phyloP scores from a whole-genome alignment of 2,113 vertebrate genomes.

The Vombatus ursinus region DNA sequence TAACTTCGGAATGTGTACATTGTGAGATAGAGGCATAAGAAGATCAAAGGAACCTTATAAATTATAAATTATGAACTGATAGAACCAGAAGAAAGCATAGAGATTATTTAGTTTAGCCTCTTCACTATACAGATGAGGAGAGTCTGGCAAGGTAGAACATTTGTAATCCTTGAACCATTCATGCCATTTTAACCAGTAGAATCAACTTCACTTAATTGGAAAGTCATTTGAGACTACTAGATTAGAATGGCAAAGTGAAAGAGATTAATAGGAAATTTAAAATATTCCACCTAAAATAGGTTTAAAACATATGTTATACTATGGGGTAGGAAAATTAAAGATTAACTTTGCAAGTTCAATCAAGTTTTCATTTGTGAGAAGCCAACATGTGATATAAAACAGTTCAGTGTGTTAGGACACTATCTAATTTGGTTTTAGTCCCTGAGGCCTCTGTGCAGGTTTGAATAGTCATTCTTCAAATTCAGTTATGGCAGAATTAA shows the following conservation, averaged over 20 bases:
- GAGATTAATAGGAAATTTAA: slow-evolving; percentile 39
- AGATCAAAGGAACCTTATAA: background rate
- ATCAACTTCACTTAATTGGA: slow-evolving; percentile 27
- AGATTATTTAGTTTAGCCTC: background rate
- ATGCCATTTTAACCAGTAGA: slow-evolving; percentile 14
- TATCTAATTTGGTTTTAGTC: background rate
- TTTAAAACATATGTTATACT: slow-evolving; percentile 37
- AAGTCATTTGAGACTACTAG: background rate
- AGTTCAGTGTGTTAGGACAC: background rate
- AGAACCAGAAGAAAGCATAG: background rate
- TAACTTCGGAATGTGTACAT: background rate
- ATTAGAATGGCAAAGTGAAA: slow-evolving; percentile 10
- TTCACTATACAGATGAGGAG: background rate
- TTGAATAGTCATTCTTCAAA: slow-evolving; percentile 8
- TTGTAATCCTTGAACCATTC: slow-evolving; percentile 32
- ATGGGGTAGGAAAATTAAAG: slow-evolving; percentile 23
- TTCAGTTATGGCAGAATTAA: background rate
- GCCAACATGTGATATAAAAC: slow-evolving; percentile 8
- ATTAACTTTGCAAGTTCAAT: slow-evolving; percentile 32
- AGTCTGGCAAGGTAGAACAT: background rate
- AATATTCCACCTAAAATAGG: slow-evolving; percentile 36
- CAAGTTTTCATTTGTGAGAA: slow-evolving; percentile 54
- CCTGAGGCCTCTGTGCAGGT: slow-evolving; percentile 1
- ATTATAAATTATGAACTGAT: background rate
- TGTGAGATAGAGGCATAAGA: background rate